Evolutionary conservation across 2,113 vertebrate genomes (phyloP), one percentile per base, ranked within the genome.

Genomic region (Pluvianellus socialis): DNA sequence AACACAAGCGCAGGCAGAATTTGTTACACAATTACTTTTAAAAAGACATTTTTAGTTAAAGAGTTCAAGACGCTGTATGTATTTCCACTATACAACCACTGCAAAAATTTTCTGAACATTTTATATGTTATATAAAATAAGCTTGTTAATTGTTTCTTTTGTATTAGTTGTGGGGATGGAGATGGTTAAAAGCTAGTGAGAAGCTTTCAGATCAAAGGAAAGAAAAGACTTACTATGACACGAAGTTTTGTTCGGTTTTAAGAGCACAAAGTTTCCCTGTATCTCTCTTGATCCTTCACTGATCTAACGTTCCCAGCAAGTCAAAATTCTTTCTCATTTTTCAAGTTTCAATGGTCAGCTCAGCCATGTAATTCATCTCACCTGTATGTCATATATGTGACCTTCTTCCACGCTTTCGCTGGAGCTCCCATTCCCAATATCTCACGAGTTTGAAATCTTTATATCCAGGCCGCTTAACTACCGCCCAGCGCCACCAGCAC

Each of bases 351-450:
- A 0, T 4, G 2, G 30, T 61, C 61, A 53, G 21, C 45, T 71
- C 61, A 61, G 35, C 14, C 33, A 49, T 0, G 5, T n/a, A 47
- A 56, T 23, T 45, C 8, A 26, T 13, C 59, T 63, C 52, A 79
- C 47, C 38, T 59, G 18, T 12, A 44, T 1, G 13, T 44, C 30
- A 19, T 40, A 2, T 8, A 50, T 0, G 3, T 7, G 23, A 66
- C 12, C 68, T 24, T 30, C 22, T 6, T 21, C 33, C 1, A 2
- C 12, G 27, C 61, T 71, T 61, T 19, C 1, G 3, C 40, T n/a
- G 30, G 20, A 35, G 28, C 8, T 63, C 50, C 26, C 47, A 59
- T 28, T 88, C 13, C 38, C 47, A 66, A 2, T 12, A 66, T 10
- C 18, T 45, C n/a, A 45, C 4, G 23, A 24, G 1, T 32, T 42